Base-by-base conservation (phyloP, 2,888 invertebrate genomes). In the Pseudolycoriella hygida region DNA sequence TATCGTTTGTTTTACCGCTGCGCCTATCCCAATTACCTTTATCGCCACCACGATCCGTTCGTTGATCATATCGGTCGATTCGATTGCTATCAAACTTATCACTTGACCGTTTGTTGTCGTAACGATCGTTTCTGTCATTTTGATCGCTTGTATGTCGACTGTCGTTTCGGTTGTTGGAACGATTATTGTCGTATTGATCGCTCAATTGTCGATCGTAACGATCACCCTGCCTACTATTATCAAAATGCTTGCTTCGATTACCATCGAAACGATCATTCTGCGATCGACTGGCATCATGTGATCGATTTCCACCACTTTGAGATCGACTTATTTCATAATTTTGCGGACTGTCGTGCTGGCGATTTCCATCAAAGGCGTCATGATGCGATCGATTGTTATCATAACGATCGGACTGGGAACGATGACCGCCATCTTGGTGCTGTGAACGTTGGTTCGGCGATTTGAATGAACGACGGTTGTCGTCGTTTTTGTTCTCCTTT, bases 401-500 rank as follows among this genome's bases (percentile, higher is more conserved):
- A 12, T 34, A 34, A 5, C 34, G 34, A 34, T 34, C 15, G n/a
- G 8, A 4, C 3, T 34, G 12, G 4, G 34, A 14, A 14, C 34
- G 34, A 12, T 34, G 12, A 12, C 15, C 34, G n/a, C 15, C n/a
- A 34, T 25, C 25, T 8, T 25, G 25, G n/a, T 34, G 12, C 3
- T 34, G 15, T 34, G 34, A 34, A 12, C 15, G 12, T 14, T 14
- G 34, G n/a, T 14, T 14, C 34, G 34, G 34, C 34, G 34, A 34
- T 34, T 12, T 12, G 34, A 8, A 19, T 6, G 19, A 41, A 8
- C 32, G 17, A 37, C 42, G 41, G n/a, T 46, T 42, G 8, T 18
- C 17, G 3, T 17, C 42, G 38, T 42, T 34, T 44, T 44, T 44
- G 25, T 43, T 42, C 31, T 49, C 45, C 41, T 45, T 50, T 38